phyloP scores from a whole-genome alignment of 2,797 vertebrate species.

The Setipinna tenuifilis region DNA sequence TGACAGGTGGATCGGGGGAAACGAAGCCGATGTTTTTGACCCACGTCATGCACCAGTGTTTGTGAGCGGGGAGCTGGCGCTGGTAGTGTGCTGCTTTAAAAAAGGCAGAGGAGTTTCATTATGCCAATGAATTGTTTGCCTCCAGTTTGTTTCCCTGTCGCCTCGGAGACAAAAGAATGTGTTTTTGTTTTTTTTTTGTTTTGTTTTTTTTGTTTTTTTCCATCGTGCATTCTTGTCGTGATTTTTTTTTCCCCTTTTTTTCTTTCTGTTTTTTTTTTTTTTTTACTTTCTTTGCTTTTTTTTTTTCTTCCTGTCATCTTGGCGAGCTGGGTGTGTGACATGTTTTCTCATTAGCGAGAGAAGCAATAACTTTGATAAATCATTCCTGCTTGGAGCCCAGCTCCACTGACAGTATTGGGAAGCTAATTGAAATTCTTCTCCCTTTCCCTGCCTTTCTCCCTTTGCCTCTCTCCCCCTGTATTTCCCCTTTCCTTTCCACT shows the following conservation, averaged over 20 bases:
- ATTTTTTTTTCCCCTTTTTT: not conserved
- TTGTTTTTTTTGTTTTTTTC: too few species aligned
- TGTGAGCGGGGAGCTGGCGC: slow-evolving; percentile 27
- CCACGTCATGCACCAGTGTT: slow-evolving; percentile 7
- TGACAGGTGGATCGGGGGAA: not conserved
- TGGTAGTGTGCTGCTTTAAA: slow-evolving; percentile 36
- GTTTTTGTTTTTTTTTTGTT: too few species aligned
- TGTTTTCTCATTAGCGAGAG: slow-evolving; percentile 74
- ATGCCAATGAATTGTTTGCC: slow-evolving; percentile 38
- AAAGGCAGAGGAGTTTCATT: slow-evolving; percentile 46
- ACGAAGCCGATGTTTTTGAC: slow-evolving; percentile 24
- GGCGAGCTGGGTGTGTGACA: slow-evolving; percentile 67
- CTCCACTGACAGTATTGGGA: slow-evolving; percentile 80
- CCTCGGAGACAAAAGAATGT: slow-evolving; percentile 45
- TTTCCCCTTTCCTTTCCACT: slow-evolving; percentile 23
- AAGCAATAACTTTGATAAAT: slow-evolving; percentile 84
- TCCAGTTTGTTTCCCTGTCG: slow-evolving; percentile 44
- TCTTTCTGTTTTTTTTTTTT: slow-evolving; percentile 61
- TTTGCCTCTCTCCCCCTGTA: slow-evolving; percentile 28
- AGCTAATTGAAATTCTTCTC: slow-evolving; percentile 80
- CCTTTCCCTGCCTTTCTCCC: slow-evolving; percentile 42
- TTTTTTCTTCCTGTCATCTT: slow-evolving; percentile 68
- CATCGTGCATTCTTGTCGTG: not conserved
- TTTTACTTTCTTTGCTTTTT: slow-evolving; percentile 67
- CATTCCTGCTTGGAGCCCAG: slow-evolving; percentile 74